Evolutionary conservation across 2,113 vertebrate genomes (phyloP).

Genomic region (Xenus cinereus): DNA sequence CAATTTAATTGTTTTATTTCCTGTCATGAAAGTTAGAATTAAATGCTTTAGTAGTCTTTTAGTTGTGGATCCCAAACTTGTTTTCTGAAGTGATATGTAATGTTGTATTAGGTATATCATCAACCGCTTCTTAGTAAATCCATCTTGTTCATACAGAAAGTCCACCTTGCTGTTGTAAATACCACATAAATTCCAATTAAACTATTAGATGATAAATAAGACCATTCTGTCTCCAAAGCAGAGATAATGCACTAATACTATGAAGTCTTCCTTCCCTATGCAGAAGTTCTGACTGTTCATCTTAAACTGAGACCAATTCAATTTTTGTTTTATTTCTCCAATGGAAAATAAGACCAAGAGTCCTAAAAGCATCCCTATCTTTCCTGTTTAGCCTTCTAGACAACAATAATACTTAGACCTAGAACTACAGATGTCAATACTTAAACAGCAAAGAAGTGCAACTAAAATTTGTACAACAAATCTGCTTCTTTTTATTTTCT

Average conservation of each 20-base stretch:
- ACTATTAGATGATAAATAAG: background rate
- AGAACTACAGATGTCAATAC: background rate
- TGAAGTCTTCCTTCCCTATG: background rate
- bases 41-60: background rate
- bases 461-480: background rate
- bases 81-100: background rate
- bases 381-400: background rate
- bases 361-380: background rate
- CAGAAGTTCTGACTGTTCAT: background rate
- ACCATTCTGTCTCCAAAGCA: background rate
- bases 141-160: background rate
- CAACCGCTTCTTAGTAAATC: background rate
- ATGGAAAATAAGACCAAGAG: background rate
- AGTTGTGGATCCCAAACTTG: background rate
- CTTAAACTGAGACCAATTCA: background rate
- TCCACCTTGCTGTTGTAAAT: background rate
- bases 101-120: background rate
- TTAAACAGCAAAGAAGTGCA: background rate
- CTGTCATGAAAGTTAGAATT: background rate
- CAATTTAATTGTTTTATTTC: background rate
- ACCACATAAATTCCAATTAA: background rate
- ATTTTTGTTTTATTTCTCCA: background rate
- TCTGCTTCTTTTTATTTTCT: background rate
- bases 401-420: background rate
- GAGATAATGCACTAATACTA: background rate